These are phyloP conservation scores for Sorex maritimensis DNA, from an alignment of 2,797 vertebrate species.

Conservation along the genomic window DNA sequence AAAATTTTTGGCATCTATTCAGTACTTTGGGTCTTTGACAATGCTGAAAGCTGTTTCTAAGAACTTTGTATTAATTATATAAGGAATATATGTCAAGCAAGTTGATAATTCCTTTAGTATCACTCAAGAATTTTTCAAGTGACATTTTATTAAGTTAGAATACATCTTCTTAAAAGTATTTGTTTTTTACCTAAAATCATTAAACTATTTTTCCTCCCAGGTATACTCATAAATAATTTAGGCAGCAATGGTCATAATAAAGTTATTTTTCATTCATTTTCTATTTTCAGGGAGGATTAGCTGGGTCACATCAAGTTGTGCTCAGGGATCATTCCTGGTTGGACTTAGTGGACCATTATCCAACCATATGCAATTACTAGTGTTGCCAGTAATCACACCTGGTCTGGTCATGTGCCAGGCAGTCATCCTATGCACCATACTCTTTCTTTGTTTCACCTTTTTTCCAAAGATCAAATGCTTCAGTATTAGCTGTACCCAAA, in stretches of 20 bases:
- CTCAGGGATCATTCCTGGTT: no score
- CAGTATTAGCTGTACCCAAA: neutral
- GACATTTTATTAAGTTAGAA: neutral
- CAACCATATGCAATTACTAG: no score
- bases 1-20: neutral
- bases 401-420: no score
- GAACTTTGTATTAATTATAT: neutral
- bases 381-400: no score
- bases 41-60: neutral
- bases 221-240: neutral
- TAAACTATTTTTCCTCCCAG: neutral
- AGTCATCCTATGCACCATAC: no score
- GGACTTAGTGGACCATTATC: neutral
- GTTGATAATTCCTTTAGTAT: neutral
- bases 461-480: slow-evolving; percentile 4
- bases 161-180: neutral
- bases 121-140: neutral
- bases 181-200: neutral
- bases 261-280: neutral
- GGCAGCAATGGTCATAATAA: neutral
- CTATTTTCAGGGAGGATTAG: neutral
- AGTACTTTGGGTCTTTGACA: neutral
- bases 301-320: neutral
- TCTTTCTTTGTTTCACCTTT: neutral
- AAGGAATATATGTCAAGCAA: neutral